A percentile compares a stretch with the other conserved stretches of the same genome.
Conservation (phyloP, 2,113 vertebrate genomes). For the Pao palembangensis region DNA sequence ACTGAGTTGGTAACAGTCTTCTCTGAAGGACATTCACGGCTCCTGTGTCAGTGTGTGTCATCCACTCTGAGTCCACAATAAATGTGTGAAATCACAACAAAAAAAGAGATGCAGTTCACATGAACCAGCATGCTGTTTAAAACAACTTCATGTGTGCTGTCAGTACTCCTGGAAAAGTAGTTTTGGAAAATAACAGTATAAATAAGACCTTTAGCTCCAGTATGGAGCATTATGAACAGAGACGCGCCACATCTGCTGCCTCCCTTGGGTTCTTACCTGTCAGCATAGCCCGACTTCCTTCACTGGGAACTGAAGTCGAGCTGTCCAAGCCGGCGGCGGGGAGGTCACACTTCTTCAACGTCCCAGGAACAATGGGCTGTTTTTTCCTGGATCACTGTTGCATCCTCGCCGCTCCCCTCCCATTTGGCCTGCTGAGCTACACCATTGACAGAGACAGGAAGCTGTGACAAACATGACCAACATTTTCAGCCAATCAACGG, state of each 20-base stretch:
- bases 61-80: conserved; percentile 12
- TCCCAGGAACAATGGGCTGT: conserved; percentile 71
- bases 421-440: conserved; percentile 54
- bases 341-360: conserved; percentile 55
- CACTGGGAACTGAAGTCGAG: conserved; percentile 13
- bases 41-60: conserved; percentile 23
- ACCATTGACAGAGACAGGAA: conserved; percentile 70
- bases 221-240: neutral
- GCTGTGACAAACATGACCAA: conserved; percentile 62
- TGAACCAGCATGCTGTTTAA: neutral
- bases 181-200: conserved; percentile 14
- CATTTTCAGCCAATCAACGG: conserved; percentile 55
- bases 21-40: conserved; percentile 46
- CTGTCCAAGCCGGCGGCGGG: conserved; percentile 19
- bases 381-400: conserved; percentile 76
- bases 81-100: conserved; percentile 12
- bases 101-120: neutral
- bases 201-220: neutral
- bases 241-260: neutral
- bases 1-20: conserved; percentile 39
- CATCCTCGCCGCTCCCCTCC: conserved; percentile 57
- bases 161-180: conserved; percentile 10
- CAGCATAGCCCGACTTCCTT: conserved; percentile 19
- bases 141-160: neutral
- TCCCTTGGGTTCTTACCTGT: conserved; percentile 38